Conservation (phyloP, 2,113 vertebrate species). For the Elephantulus edwardii region DNA sequence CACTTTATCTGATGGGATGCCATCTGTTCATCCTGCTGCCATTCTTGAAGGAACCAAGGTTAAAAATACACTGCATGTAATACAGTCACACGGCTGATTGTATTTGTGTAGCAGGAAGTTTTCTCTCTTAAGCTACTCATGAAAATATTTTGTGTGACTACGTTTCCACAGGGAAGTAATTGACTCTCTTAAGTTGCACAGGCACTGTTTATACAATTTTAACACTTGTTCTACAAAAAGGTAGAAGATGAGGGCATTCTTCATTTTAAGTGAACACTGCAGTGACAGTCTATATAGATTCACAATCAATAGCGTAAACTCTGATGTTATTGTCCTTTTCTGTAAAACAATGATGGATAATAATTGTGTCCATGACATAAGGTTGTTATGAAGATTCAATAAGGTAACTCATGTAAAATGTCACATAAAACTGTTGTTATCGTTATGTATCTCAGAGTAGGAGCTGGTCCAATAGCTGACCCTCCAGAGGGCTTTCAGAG, state of each 20-base stretch:
- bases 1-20: conserved; percentile 43
- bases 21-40: conserved; percentile 71
- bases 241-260: not conserved
- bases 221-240: not conserved
- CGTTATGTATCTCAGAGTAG: no score
- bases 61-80: conserved; percentile 57
- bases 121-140: conserved; percentile 4
- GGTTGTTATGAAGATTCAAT: not conserved
- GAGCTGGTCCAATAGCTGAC: no score
- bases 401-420: not conserved
- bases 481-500: no score
- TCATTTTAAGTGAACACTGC: not conserved
- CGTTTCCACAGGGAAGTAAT: conserved; percentile 7
- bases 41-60: conserved; percentile 54
- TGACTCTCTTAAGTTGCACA: not conserved
- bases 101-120: conserved; percentile 48
- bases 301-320: not conserved
- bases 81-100: conserved; percentile 35
- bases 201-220: not conserved
- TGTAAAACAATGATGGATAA: not conserved
- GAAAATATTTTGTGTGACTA: not conserved
- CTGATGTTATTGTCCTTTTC: not conserved
- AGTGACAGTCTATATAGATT: not conserved
- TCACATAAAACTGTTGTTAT: not conserved
- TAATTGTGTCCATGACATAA: not conserved